Base-by-base conservation (phyloP, 2,888 invertebrate genomes). In the Eudemis profundana region DNA sequence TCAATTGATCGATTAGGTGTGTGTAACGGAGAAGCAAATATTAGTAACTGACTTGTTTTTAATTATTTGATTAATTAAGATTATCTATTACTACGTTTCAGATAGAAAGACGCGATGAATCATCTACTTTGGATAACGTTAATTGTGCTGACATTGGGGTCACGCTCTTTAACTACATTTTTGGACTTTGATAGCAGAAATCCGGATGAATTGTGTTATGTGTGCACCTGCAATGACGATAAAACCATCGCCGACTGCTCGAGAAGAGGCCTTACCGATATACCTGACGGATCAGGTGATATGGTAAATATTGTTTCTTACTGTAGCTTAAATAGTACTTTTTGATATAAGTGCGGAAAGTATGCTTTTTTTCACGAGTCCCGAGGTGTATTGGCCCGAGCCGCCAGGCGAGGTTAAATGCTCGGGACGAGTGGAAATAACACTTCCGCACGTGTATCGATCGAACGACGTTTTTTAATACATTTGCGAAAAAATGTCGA, bases 91-190 rank as follows among this genome's bases (percentile, higher is more conserved):
- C 57, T 65, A 42, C n/a, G 54, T 89, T 87, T 36, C 87, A 90
- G 90, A 78, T 74, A 85, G 89, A 84, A 79, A 90, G 70, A 78
- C 82, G 87, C 83, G 70, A 91, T 91, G 91, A 68, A 78, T 77
- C 73, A 73, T 63, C 69, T 79, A 79, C 67, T 74, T 57, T 51
- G 70, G 70, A 70, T 77, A 69, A 74, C 74, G 72, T 76, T 74
- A 67, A 69, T 83, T 51, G 74, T 87, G 66, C 69, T 86, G 69
- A 69, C 83, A 33, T 72, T 77, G 67, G 70, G 75, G 71, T 64
- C 79, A 42, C 60, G 76, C 44, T 73, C 72, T 50, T 74, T 74
- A 33, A 85, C 79, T 64, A 80, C 82, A 54, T 65, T 80, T 36
- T 64, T 79, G 69, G 81, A 85, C 62, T 81, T 82, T 74, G 86